phyloP scores from a whole-genome alignment of 2,888 invertebrate genomes.

The Eustalomyia histrio region DNA sequence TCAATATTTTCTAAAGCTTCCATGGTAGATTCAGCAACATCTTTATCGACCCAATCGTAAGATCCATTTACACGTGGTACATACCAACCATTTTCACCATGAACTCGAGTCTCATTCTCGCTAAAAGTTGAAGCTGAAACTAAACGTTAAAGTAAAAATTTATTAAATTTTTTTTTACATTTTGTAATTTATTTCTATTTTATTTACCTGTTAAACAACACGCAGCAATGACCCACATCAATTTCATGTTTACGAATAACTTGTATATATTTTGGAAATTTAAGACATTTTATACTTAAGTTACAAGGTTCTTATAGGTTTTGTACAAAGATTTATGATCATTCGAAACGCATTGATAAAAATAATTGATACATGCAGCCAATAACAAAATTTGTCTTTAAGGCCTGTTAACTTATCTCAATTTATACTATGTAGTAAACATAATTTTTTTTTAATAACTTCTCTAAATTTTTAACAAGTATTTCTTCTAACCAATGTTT shows the following conservation, averaged over 20 bases:
- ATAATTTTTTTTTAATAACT: no score
- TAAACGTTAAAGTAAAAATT: background rate
- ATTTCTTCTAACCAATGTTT: no score
- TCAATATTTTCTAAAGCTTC: background rate
- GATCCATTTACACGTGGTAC: conserved; percentile 61
- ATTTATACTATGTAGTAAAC: no score
- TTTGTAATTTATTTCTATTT: background rate
- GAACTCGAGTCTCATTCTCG: conserved; percentile 51
- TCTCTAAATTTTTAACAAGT: no score
- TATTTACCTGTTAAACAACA: conserved; percentile 40
- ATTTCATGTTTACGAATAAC: conserved; percentile 24
- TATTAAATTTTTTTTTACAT: background rate
- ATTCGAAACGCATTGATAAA: no score
- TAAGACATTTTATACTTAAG: conserved; percentile 23
- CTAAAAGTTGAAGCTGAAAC: conserved; percentile 23
- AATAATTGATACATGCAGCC: no score
- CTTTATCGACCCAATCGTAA: conserved; percentile 60
- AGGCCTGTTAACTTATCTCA: no score
- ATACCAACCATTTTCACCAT: conserved; percentile 69
- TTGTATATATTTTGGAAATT: background rate
- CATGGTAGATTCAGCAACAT: conserved; percentile 40
- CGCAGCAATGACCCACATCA: conserved; percentile 17
- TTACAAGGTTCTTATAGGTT: background rate
- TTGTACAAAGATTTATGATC: background rate
- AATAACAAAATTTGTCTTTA: no score